phyloP scores from a whole-genome alignment of 2,888 invertebrate species.

The Leucophora obtusa region DNA sequence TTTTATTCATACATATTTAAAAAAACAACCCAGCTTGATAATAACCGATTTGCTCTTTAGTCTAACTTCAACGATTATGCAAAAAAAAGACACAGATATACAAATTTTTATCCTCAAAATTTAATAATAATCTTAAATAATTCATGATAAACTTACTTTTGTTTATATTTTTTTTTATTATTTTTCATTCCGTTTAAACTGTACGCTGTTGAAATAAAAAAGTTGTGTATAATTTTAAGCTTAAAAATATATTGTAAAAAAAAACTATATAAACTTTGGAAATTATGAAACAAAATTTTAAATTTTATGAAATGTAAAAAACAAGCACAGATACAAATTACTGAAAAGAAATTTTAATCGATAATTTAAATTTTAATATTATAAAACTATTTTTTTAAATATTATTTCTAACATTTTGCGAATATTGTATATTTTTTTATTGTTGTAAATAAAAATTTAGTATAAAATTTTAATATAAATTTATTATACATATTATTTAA shows the following conservation, averaged over 20 bases:
- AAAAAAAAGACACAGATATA: too few species aligned
- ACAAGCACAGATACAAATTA: too few species aligned
- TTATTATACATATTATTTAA: slow-evolving; percentile 24
- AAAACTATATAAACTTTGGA: slow-evolving; percentile 2
- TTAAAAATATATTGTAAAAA: slow-evolving; percentile 24
- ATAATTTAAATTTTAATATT: background rate
- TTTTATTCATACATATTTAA: too few species aligned
- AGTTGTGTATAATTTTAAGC: slow-evolving; percentile 35
- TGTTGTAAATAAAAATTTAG: slow-evolving; percentile 54
- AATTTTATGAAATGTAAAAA: slow-evolving; percentile 7
- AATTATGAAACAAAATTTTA: slow-evolving; percentile 2
- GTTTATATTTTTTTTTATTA: background rate
- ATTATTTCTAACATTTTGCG: slow-evolving; percentile 4
- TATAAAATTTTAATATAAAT: slow-evolving; percentile 35
- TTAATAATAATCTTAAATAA: background rate
- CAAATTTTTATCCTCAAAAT: background rate
- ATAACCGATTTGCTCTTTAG: too few species aligned
- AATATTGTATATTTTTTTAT: slow-evolving; percentile 47
- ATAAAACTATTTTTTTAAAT: background rate
- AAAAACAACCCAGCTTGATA: too few species aligned
- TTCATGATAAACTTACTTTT: background rate
- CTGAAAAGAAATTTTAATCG: too few species aligned
- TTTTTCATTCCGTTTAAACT: background rate
- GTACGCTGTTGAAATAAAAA: slow-evolving; percentile 15
- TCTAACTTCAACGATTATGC: too few species aligned